phyloP scores from a whole-genome alignment of 2,797 vertebrate genomes.

The Threskiornis aethiopicus region DNA sequence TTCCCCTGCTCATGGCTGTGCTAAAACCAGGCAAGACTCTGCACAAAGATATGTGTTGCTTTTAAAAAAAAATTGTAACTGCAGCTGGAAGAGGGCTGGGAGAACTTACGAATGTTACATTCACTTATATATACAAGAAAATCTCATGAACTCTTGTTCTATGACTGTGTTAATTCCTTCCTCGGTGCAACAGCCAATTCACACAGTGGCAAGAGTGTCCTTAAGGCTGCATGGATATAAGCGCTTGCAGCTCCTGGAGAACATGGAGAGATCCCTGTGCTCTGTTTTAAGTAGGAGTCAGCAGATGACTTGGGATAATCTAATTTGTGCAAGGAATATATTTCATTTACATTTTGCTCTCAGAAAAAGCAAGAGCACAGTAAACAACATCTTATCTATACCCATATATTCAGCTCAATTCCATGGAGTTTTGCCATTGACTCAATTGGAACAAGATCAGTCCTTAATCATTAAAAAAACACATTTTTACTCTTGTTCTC shows the following conservation, averaged over 20 bases:
- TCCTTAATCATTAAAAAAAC: constrained; percentile 47
- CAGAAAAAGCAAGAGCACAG: constrained; percentile 9
- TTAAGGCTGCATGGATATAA: neutral
- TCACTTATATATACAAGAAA: neutral
- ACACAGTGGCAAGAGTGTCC: neutral
- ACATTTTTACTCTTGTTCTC: constrained; percentile 47
- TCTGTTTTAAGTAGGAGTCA: constrained; percentile 17
- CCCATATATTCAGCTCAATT: constrained; percentile 39
- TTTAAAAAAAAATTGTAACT: neutral
- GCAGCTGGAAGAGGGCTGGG: neutral
- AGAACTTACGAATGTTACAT: neutral
- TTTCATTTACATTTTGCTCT: constrained; percentile 46
- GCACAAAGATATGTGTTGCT: neutral
- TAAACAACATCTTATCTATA: constrained; percentile 58
- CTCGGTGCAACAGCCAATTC: neutral
- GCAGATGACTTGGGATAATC: constrained; percentile 25
- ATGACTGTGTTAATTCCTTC: neutral
- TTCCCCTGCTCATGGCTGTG: neutral
- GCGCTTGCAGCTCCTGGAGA: neutral
- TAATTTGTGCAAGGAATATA: constrained; percentile 46
- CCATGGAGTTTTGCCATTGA: constrained; percentile 43
- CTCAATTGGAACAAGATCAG: constrained; percentile 41
- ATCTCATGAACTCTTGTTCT: neutral
- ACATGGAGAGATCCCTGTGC: neutral
- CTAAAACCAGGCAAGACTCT: neutral